A percentile compares a stretch with the other conserved stretches of the same genome.
phyloP scores from a whole-genome alignment of 2,113 vertebrate species.

The Ciconia boyciana region DNA sequence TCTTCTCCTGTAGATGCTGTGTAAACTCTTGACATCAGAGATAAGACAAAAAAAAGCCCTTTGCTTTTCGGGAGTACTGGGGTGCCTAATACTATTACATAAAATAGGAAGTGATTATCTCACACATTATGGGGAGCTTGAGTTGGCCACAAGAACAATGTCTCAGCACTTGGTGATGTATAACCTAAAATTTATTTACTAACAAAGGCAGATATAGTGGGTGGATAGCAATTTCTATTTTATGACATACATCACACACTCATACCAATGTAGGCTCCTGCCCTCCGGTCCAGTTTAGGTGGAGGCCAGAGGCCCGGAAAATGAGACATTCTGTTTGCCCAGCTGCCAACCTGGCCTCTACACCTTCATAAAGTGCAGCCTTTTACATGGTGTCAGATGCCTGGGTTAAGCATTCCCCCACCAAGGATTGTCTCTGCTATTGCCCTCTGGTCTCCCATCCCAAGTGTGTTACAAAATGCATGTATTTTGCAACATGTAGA shows the following conservation, averaged over 20 bases:
- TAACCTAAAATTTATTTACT: neutral
- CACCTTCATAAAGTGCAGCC: too few relatives aligned
- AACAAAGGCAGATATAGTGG: neutral
- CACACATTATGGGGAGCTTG: neutral
- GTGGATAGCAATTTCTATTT: neutral
- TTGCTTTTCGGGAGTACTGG: neutral
- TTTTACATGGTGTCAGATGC: neutral
- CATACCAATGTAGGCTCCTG: neutral
- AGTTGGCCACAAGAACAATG: neutral
- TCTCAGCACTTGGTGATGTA: rapidly evolving
- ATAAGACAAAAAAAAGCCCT: neutral
- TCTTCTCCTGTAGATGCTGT: neutral
- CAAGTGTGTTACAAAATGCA: neutral
- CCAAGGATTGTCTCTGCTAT: neutral
- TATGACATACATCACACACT: neutral
- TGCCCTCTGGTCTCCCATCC: neutral
- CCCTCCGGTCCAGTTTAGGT: neutral
- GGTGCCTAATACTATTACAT: neutral
- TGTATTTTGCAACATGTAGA: neutral
- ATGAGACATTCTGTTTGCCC: neutral
- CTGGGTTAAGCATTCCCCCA: neutral
- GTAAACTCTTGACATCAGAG: neutral
- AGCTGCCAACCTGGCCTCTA: neutral
- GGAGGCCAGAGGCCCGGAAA: neutral
- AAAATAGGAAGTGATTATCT: neutral